A percentile compares a stretch with the other conserved stretches of the same genome.
Conservation (phyloP, 2,888 invertebrate species). For the Polymixis flavicincta region DNA sequence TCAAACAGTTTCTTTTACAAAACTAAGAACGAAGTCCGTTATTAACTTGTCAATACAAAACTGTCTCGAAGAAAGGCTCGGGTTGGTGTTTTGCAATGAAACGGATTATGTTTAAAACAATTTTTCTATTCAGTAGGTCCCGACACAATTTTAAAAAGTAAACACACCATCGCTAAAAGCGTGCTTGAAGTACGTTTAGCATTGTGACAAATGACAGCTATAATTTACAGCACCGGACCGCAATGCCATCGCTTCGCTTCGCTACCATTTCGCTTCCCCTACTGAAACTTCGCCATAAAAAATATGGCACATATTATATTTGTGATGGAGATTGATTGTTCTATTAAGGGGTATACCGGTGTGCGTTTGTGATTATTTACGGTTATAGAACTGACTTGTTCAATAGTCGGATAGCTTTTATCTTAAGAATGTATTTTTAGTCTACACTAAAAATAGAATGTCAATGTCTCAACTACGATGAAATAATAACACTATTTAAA, state of each 20-base stretch:
- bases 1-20: too few relatives aligned
- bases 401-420: background rate
- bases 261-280: slow-evolving; percentile 23
- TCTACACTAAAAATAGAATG: too few relatives aligned
- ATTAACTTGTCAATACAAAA: too few relatives aligned
- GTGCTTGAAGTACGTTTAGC: slow-evolving; percentile 11
- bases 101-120: background rate
- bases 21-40: too few relatives aligned
- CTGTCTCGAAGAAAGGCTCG: too few relatives aligned
- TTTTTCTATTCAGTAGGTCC: background rate
- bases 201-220: slow-evolving; percentile 42
- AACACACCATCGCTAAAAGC: slow-evolving; percentile 6
- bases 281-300: slow-evolving; percentile 60
- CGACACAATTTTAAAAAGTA: slow-evolving; percentile 4
- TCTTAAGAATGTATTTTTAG: background rate
- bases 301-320: slow-evolving; percentile 71
- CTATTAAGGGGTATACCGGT: slow-evolving; percentile 67
- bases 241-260: slow-evolving; percentile 36
- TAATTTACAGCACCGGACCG: slow-evolving; percentile 55
- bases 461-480: background rate
- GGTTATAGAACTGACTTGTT: too few relatives aligned
- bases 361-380: background rate
- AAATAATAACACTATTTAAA: background rate
- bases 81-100: too few relatives aligned
- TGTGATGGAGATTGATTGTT: slow-evolving; percentile 76